Percentiles rank a stretch among this genome's conserved stretches.
These are phyloP conservation scores for zebrafish (Danio rerio) DNA, from an alignment of 2,113 vertebrate species.

Conservation along the genomic window DNA sequence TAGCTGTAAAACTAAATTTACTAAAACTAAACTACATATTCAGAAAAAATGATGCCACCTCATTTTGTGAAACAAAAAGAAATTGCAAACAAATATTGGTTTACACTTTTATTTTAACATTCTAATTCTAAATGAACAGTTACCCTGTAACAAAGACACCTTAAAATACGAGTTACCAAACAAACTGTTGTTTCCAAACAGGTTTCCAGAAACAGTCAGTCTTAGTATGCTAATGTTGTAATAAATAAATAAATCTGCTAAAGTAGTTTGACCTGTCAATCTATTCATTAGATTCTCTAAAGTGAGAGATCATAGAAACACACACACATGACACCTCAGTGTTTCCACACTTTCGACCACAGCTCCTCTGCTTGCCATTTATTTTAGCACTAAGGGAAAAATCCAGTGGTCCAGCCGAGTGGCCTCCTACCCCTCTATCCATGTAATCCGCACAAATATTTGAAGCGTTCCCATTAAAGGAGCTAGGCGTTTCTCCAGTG, in stretches of 20 bases:
- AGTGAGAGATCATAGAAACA: not conserved
- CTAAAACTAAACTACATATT: too few relatives aligned
- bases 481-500: constrained; percentile 56
- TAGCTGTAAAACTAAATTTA: too few relatives aligned
- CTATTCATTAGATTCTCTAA: constrained; percentile 10
- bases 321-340: constrained; percentile 23
- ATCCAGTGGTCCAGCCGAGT: constrained; percentile 44
- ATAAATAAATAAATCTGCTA: not conserved
- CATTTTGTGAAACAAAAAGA: too few relatives aligned
- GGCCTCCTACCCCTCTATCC: constrained; percentile 53
- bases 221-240: too few relatives aligned
- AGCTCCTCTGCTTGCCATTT: constrained; percentile 32
- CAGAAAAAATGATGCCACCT: too few relatives aligned
- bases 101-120: too few relatives aligned
- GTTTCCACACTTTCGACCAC: constrained; percentile 23
- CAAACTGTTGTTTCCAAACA: too few relatives aligned
- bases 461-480: constrained; percentile 56
- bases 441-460: constrained; percentile 65
- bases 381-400: constrained; percentile 36
- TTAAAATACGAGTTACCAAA: too few relatives aligned
- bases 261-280: constrained; percentile 28
- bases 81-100: too few relatives aligned
- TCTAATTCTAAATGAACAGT: too few relatives aligned
- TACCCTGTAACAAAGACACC: too few relatives aligned
- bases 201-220: too few relatives aligned